Evolutionary conservation across 2,113 vertebrate genomes (phyloP).

Genomic region (Salvelinus alpinus): DNA sequence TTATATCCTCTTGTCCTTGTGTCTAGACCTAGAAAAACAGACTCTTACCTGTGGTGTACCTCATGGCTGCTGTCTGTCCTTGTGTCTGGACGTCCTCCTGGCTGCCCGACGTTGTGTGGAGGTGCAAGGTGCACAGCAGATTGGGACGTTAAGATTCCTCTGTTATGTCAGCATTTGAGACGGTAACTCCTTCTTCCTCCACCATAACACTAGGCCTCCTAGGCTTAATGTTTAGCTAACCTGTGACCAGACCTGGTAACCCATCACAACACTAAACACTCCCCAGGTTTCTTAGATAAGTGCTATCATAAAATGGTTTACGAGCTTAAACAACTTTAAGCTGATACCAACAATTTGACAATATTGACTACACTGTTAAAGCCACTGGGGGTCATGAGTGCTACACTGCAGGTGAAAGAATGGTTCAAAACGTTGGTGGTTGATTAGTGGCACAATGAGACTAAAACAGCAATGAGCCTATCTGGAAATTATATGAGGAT

Average conservation of each 20-base stretch:
- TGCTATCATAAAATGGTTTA: neutral
- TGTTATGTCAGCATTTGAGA: neutral
- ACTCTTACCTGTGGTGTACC: conserved; percentile 1
- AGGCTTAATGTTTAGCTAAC: neutral
- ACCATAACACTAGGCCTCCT: neutral
- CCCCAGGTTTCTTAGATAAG: neutral
- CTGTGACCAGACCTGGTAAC: neutral
- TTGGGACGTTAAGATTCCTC: neutral
- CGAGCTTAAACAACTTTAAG: no score
- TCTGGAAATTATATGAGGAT: no score
- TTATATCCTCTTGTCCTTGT: neutral
- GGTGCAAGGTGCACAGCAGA: conserved; percentile 10
- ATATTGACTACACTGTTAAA: no score
- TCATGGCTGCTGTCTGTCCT: conserved; percentile 3
- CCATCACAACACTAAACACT: neutral
- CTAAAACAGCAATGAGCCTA: no score
- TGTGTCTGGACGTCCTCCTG: neutral
- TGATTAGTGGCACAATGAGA: neutral
- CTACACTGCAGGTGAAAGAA: neutral
- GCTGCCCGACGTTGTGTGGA: neutral
- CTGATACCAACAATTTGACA: no score
- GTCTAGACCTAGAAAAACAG: neutral
- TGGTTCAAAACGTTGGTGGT: neutral
- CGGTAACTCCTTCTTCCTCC: neutral
- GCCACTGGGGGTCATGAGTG: neutral